These are phyloP conservation scores for Lymantria monacha DNA, from an alignment of 2,888 invertebrate genomes.

Conservation along the genomic window DNA sequence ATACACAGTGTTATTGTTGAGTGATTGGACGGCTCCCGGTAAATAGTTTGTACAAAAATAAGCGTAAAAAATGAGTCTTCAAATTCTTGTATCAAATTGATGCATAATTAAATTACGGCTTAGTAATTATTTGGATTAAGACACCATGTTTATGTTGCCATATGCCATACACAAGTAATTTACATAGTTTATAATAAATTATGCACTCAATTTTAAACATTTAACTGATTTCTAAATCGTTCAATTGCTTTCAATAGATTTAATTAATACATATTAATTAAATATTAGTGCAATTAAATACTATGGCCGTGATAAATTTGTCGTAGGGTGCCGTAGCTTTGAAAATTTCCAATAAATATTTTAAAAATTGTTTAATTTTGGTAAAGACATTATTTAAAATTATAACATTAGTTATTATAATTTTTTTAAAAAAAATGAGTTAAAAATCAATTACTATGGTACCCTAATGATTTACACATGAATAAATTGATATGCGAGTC, in stretches of 20 bases:
- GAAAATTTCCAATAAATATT: neutral
- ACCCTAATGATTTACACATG: neutral
- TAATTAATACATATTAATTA: neutral
- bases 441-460: neutral
- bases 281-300: no score
- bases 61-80: constrained; percentile 61
- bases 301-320: no score
- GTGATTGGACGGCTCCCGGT: constrained; percentile 80
- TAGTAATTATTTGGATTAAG: constrained; percentile 18
- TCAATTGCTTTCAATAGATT: constrained; percentile 23
- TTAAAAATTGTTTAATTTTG: no score
- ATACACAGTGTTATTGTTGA: constrained; percentile 79
- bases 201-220: constrained; percentile 4
- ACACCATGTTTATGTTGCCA: constrained; percentile 31
- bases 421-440: no score
- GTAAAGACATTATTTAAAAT: no score
- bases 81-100: constrained; percentile 39
- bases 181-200: neutral
- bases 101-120: no score
- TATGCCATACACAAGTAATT: constrained; percentile 7
- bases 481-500: no score
- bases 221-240: constrained; percentile 13
- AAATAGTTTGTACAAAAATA: constrained; percentile 71
- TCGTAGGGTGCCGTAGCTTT: neutral
- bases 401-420: no score